These are phyloP conservation scores for Cheilosia soror DNA, from an alignment of 2,888 invertebrate species.

Conservation along the genomic window DNA sequence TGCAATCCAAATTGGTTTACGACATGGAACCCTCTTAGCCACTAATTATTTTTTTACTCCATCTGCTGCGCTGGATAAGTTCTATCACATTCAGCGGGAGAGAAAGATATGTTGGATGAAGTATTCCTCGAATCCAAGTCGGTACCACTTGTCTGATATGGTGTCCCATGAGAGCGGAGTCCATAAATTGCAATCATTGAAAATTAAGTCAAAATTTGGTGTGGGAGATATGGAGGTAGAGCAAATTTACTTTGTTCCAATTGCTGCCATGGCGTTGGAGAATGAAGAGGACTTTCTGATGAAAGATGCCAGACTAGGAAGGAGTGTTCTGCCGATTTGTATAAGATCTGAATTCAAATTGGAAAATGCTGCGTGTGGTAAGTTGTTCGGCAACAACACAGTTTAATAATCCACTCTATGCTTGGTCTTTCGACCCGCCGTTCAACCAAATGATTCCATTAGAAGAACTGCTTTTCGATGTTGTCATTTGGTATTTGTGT, in stretches of 20 bases:
- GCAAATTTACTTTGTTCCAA: conserved; percentile 84
- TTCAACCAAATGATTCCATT: no score
- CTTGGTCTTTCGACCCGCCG: no score
- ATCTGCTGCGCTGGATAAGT: conserved; percentile 85
- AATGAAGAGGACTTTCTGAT: conserved; percentile 74
- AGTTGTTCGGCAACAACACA: no score
- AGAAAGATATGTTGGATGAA: conserved; percentile 94
- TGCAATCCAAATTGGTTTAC: conserved; percentile 18
- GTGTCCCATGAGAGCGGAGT: conserved; percentile 82
- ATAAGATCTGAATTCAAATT: conserved; percentile 80
- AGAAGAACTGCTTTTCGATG: no score
- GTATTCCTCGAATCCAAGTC: conserved; percentile 89
- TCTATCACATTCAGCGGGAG: conserved; percentile 90
- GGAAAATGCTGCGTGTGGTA: conserved; percentile 80
- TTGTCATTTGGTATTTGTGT: no score
- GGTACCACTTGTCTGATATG: conserved; percentile 87
- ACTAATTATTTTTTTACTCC: conserved; percentile 79
- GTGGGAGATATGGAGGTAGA: conserved; percentile 88
- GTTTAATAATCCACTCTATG: no score
- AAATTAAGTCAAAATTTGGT: conserved; percentile 87
- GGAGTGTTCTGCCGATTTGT: conserved; percentile 77
- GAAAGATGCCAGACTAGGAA: conserved; percentile 76
- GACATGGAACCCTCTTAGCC: conserved; percentile 75
- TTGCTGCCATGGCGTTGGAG: conserved; percentile 76
- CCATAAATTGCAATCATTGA: conserved; percentile 84